These are phyloP conservation scores for Aphyosemion australe DNA, from an alignment of 2,113 vertebrate species.

Conservation along the genomic window DNA sequence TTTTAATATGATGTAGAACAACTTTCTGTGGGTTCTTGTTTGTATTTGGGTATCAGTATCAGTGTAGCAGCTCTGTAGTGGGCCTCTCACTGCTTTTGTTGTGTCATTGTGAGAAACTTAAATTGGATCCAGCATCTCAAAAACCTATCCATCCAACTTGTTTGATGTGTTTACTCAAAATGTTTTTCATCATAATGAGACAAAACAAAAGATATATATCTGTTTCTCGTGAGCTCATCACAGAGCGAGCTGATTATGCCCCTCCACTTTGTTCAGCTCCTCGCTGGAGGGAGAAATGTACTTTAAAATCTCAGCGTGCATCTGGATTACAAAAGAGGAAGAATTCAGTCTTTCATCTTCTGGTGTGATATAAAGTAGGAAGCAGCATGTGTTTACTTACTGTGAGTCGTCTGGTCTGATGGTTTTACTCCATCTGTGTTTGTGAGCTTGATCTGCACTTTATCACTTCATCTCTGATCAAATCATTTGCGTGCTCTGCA, in stretches of 20 bases:
- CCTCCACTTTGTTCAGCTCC: constrained; percentile 29
- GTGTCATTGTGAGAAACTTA: constrained; percentile 4
- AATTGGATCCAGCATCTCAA: constrained; percentile 23
- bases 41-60: background rate
- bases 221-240: constrained; percentile 49
- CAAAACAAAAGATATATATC: constrained; percentile 57
- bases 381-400: constrained; percentile 26
- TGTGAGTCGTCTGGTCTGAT: background rate
- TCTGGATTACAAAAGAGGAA: constrained; percentile 52
- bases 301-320: constrained; percentile 39
- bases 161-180: constrained; percentile 30
- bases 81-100: background rate
- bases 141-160: constrained; percentile 6
- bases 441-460: constrained; percentile 32
- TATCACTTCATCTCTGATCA: constrained; percentile 33
- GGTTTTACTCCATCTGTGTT: constrained; percentile 17
- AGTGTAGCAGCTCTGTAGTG: background rate
- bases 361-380: constrained; percentile 10
- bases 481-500: constrained; percentile 7
- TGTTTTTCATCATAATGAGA: constrained; percentile 55
- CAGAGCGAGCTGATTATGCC: constrained; percentile 40
- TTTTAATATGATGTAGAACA: background rate
- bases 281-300: constrained; percentile 8
- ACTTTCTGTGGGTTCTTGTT: background rate
- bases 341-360: constrained; percentile 50